These are phyloP conservation scores for Ethmia dodecea DNA, from an alignment of 2,888 invertebrate genomes.

Conservation along the genomic window DNA sequence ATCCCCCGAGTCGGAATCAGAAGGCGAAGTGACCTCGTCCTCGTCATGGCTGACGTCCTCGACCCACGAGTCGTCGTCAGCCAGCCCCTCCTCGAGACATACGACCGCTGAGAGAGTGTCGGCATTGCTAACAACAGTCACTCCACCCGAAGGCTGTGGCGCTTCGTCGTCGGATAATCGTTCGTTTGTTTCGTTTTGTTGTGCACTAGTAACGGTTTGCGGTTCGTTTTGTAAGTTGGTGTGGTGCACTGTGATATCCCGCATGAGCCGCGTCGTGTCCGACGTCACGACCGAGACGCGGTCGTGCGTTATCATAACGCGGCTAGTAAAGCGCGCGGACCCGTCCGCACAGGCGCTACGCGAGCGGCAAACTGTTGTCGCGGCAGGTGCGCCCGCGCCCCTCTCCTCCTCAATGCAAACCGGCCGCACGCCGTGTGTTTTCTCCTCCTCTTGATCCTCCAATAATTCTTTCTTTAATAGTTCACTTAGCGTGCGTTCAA, in stretches of 20 bases:
- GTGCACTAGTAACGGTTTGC: slow-evolving; percentile 33
- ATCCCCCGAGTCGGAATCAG: slow-evolving; percentile 83
- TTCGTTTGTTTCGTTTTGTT: slow-evolving; percentile 58
- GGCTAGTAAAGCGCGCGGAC: slow-evolving; percentile 88
- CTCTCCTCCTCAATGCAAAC: slow-evolving; percentile 61
- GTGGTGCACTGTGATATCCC: slow-evolving; percentile 80
- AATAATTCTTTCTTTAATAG: slow-evolving; percentile 75
- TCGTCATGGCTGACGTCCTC: slow-evolving; percentile 91
- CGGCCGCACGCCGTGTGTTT: slow-evolving; percentile 63
- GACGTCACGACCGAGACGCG: slow-evolving; percentile 86
- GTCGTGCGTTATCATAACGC: slow-evolving; percentile 93
- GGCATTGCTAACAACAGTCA: slow-evolving; percentile 83
- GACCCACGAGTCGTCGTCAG: slow-evolving; percentile 95
- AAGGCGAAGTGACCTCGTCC: slow-evolving; percentile 83
- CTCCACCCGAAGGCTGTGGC: slow-evolving; percentile 74
- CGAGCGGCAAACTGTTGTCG: slow-evolving; percentile 71
- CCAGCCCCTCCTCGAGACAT: slow-evolving; percentile 90
- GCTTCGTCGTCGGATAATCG: slow-evolving; percentile 64
- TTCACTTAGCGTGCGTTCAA: slow-evolving; percentile 74
- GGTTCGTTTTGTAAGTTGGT: slow-evolving; percentile 79
- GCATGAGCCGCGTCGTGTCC: slow-evolving; percentile 85
- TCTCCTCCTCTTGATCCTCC: slow-evolving; percentile 68
- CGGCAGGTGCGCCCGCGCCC: slow-evolving; percentile 71
- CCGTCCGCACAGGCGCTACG: slow-evolving; percentile 75
- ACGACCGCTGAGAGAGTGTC: slow-evolving; percentile 84